Conservation (phyloP, 2,113 vertebrate genomes). For the Heterotis niloticus region DNA sequence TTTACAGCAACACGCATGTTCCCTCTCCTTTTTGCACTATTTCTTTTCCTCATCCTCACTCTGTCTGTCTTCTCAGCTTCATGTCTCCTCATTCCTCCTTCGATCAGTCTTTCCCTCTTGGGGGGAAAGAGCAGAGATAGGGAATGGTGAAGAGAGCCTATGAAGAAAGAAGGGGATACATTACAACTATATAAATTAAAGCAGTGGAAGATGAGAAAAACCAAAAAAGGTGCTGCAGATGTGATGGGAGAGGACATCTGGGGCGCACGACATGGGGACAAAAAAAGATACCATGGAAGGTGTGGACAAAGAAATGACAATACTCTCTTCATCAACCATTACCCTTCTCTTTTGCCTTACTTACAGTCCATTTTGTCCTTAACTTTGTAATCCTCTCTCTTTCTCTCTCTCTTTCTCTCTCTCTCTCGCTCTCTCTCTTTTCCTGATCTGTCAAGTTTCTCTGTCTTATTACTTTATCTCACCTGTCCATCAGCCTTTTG, state of each 20-base stretch:
- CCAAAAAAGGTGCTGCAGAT: constrained; percentile 41
- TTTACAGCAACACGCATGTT: constrained; percentile 25
- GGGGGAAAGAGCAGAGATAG: constrained; percentile 61
- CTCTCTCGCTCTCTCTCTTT: constrained; percentile 23
- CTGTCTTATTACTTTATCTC: constrained; percentile 62
- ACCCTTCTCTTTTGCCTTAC: constrained; percentile 2
- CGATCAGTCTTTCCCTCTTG: constrained; percentile 59
- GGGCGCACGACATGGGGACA: background rate
- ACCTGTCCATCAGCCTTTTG: constrained; percentile 90
- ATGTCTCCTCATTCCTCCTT: constrained; percentile 49
- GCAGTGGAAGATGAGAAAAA: constrained; percentile 24
- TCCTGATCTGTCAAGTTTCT: constrained; percentile 9
- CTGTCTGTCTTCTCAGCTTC: constrained; percentile 42
- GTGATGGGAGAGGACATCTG: constrained; percentile 10
- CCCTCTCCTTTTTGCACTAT: constrained; percentile 42
- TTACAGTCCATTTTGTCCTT: no score
- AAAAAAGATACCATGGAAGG: background rate
- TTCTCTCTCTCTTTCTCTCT: constrained; percentile 37
- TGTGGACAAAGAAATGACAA: constrained; percentile 36
- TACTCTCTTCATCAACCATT: background rate
- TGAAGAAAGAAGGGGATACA: constrained; percentile 57
- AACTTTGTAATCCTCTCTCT: constrained; percentile 26
- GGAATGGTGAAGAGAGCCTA: constrained; percentile 65
- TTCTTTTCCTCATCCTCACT: constrained; percentile 17
- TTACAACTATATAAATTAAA: constrained; percentile 42